Conservation (phyloP, 2,888 invertebrate species). For the Tanypteryx hageni region DNA sequence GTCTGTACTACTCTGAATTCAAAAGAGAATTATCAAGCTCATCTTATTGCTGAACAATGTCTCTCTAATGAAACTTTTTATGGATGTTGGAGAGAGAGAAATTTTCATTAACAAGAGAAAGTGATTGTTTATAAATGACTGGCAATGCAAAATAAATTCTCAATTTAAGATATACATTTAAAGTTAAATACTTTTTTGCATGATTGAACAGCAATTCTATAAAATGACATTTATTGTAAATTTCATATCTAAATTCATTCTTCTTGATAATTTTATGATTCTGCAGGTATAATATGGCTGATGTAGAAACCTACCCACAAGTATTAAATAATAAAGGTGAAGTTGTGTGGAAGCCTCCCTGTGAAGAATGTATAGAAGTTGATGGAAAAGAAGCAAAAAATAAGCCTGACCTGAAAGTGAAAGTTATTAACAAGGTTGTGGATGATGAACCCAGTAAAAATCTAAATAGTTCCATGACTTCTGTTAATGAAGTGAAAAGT, state of each 20-base stretch:
- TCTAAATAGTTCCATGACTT: background rate
- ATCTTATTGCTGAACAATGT: too few species aligned
- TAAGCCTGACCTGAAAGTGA: background rate
- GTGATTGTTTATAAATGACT: too few species aligned
- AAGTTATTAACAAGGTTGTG: too few species aligned
- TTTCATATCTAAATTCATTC: background rate
- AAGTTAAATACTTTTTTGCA: background rate
- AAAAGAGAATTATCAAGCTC: too few species aligned
- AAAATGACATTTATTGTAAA: background rate
- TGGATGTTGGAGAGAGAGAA: too few species aligned
- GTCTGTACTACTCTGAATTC: too few species aligned
- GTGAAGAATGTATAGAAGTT: background rate
- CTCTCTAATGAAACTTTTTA: too few species aligned
- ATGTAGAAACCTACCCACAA: slow-evolving; percentile 75
- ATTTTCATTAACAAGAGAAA: too few species aligned
- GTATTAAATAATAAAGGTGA: slow-evolving; percentile 70
- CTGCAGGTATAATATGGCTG: slow-evolving; percentile 79
- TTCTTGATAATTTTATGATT: background rate
- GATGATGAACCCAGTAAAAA: too few species aligned
- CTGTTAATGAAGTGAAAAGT: background rate
- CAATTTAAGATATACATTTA: too few species aligned
- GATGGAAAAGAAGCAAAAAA: background rate
- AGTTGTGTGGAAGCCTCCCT: slow-evolving; percentile 55
- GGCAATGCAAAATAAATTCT: too few species aligned
- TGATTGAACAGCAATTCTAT: background rate